Evolutionary conservation across 2,797 vertebrate genomes (phyloP), one percentile per base, ranked within the genome.

Genomic region (Rhabdomys pumilio): DNA sequence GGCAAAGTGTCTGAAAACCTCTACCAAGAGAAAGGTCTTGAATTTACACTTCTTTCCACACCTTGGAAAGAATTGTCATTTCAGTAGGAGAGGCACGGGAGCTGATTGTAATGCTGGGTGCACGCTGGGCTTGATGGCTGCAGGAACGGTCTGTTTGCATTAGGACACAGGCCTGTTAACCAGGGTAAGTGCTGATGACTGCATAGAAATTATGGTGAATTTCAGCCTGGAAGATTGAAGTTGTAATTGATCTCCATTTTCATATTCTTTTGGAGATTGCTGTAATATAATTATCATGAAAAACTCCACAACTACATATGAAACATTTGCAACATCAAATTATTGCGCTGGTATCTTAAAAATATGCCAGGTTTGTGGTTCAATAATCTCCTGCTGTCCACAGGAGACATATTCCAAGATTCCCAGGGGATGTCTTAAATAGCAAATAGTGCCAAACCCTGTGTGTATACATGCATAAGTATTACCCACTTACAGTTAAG

Each of bases 231-330:
- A 88, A 95, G 91, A 97, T 76, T 85, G 87, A 93, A 88, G 83
- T 85, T 63, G 81, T 69, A 95, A 97, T 93, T 96, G 92, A 97
- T 95, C 67, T 82, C 73, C 93, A 92, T 75, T 83, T 97, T 97
- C 94, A 92, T 94, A 96, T 97, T 94, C 65, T 31, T 1, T 90
- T 88, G 63, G 84, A 85, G 91, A 94, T n/a, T 90, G 73, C 82
- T 73, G 17, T 88, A 96, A 96, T 57, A 73, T 72, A 47, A 96
- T 91, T 87, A 91, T 81, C 94, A 91, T 83, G 59, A 92, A 96
- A 96, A 96, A 50, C 57, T 88, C 57, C 67, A 96, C 77, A 79
- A 91, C 94, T 89, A 81, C 41, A 79, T 91, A 93, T 41, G 22
- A 38, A 82, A 91, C 55, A 91, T 79, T 96, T 84, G 15, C 29